phyloP scores from a whole-genome alignment of 2,888 invertebrate species.

The Stegophylla sp. region DNA sequence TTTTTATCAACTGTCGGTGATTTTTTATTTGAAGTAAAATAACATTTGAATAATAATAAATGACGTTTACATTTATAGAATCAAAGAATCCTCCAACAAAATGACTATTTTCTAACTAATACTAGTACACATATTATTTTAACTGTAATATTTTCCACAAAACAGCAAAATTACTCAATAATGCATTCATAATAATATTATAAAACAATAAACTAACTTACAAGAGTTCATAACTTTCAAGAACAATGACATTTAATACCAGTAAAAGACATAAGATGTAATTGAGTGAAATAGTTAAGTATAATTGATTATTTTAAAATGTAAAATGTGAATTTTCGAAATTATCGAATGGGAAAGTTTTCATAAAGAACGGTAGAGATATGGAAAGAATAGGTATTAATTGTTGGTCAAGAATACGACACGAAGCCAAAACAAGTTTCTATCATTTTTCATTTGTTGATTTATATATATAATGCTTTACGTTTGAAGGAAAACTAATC shows the following conservation, averaged over 20 bases:
- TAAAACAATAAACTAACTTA: too few relatives aligned
- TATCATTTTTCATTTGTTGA: background rate
- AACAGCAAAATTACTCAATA: too few relatives aligned
- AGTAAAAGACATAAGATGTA: too few relatives aligned
- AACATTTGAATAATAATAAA: too few relatives aligned
- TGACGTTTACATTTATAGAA: too few relatives aligned
- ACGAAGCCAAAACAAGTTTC: constrained; percentile 1
- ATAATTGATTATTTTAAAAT: constrained; percentile 6
- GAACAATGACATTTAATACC: too few relatives aligned
- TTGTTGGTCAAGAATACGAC: background rate
- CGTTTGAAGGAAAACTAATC: constrained; percentile 21
- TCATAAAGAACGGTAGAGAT: background rate
- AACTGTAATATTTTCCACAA: too few relatives aligned
- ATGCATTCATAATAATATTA: too few relatives aligned
- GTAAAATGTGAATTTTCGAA: background rate
- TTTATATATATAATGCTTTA: background rate
- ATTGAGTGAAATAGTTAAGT: background rate
- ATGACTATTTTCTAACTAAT: too few relatives aligned
- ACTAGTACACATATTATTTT: too few relatives aligned
- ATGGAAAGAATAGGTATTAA: background rate
- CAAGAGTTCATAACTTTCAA: too few relatives aligned
- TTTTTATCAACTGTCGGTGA: background rate
- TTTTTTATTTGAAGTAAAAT: background rate
- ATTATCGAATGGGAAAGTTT: background rate
- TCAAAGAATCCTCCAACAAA: too few relatives aligned